Evolutionary conservation across 2,113 vertebrate species (phyloP), one percentile per base, ranked within the genome.

Genomic region (Perca fluviatilis): DNA sequence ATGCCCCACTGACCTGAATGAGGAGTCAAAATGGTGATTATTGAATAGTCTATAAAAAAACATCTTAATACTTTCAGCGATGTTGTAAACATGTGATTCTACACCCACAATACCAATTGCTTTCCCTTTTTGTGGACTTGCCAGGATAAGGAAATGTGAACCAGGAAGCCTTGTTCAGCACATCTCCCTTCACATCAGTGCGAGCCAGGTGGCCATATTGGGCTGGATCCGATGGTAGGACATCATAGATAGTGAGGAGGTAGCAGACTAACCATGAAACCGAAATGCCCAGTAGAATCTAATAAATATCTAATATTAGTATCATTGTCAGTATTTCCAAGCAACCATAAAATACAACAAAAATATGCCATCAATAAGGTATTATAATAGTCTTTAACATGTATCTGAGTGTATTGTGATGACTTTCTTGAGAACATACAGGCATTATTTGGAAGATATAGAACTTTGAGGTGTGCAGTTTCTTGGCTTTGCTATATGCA

Each of bases 381-480:
- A 51, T 7, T 30, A n/a, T 75, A 30, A 7, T 16, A 27, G 15
- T 63, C 3, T 56, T 15, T 58, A 25, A 49, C 21, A 36, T 40
- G 46, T 49, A 10, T 36, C 33, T 62, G 60, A 62, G 30, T 62
- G 60, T 40, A 19, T 14, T 27, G n/a, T 53, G 14, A 54, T 11
- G n/a, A 49, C 40, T 62, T 56, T 74, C 11, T 18, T 50, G 14
- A 33, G 14, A 12, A 82, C 84, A 13, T 86, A 99, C 98, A 10
- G 97, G 97, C 81, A 99, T 97, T 80, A 96, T 96, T 93, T 98
- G 98, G 86, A 99, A 99, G 90, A 98, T 65, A 75, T 95, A 92
- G 54, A 97, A 78, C 23, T 90, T 95, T 73, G 93, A 91, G 65
- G 86, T 63, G 84, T 95, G 95, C 40, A 95, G 94, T 85, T 95